These are phyloP conservation scores for Nothocercus nigrocapillus DNA, from an alignment of 2,113 vertebrate genomes.

Conservation along the genomic window DNA sequence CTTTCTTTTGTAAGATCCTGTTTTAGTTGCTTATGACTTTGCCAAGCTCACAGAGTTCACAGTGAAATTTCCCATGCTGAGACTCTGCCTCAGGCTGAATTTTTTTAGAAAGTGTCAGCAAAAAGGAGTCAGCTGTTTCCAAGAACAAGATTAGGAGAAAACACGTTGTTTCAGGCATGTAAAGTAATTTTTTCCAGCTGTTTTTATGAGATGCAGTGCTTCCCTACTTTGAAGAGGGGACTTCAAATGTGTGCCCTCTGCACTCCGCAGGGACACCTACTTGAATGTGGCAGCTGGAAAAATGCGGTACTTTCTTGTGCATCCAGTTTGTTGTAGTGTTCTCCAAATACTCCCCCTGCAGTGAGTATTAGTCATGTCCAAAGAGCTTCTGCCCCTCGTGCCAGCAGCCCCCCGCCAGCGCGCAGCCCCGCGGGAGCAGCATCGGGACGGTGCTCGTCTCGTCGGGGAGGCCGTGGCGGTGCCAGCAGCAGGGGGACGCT, in stretches of 20 bases:
- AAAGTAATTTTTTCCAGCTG: constrained; percentile 58
- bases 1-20: constrained; percentile 22
- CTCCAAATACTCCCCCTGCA: not conserved
- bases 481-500: not conserved
- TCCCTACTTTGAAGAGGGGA: constrained; percentile 27
- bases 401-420: not conserved
- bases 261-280: not conserved
- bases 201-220: not conserved
- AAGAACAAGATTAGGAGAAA: constrained; percentile 63
- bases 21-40: constrained; percentile 30
- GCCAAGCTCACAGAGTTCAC: constrained; percentile 46
- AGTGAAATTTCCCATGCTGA: constrained; percentile 67
- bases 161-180: constrained; percentile 54
- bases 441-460: accelerated
- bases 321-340: not conserved
- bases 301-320: not conserved
- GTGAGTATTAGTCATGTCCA: not conserved
- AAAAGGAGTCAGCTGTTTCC: constrained; percentile 52
- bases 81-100: constrained; percentile 3
- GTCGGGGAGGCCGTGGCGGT: not conserved
- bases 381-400: not conserved
- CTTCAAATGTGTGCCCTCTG: not conserved
- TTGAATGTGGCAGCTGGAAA: not conserved
- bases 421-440: not conserved
- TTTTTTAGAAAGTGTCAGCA: constrained; percentile 64